These are phyloP conservation scores for Siphlonurus alternatus DNA, from an alignment of 2,888 invertebrate genomes.

Conservation along the genomic window DNA sequence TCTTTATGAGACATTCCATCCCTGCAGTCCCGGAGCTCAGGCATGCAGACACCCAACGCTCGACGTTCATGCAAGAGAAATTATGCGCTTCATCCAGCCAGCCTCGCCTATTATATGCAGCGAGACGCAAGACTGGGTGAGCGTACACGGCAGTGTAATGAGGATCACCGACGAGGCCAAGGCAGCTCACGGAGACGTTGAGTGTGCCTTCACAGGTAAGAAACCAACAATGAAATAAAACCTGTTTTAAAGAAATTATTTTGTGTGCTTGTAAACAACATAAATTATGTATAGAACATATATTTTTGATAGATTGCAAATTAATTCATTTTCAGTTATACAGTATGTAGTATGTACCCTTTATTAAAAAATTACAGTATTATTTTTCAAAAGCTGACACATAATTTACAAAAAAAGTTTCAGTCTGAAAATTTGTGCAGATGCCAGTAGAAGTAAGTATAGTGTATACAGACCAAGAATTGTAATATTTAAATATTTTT, in stretches of 20 bases:
- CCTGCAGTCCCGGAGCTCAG: slow-evolving; percentile 13
- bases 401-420: background rate
- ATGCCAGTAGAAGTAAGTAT: too few species aligned
- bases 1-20: too few species aligned
- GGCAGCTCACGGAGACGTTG: slow-evolving; percentile 24
- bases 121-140: slow-evolving; percentile 53
- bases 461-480: too few species aligned
- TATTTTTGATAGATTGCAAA: background rate
- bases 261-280: too few species aligned
- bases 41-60: slow-evolving; percentile 48
- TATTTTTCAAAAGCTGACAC: background rate
- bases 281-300: too few species aligned
- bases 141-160: slow-evolving; percentile 45
- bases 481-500: too few species aligned
- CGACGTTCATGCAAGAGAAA: slow-evolving; percentile 48
- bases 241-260: too few species aligned
- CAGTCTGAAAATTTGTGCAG: background rate
- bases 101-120: slow-evolving; percentile 47
- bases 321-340: background rate
- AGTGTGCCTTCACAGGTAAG: slow-evolving; percentile 36
- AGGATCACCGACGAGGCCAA: slow-evolving; percentile 33
- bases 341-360: background rate
- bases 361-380: background rate
- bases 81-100: slow-evolving; percentile 50
- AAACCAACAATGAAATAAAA: background rate